A percentile compares a stretch with the other conserved stretches of the same genome.
Evolutionary conservation across 2,797 vertebrate genomes (phyloP).

Genomic region (Stomatorhinus walkeri): DNA sequence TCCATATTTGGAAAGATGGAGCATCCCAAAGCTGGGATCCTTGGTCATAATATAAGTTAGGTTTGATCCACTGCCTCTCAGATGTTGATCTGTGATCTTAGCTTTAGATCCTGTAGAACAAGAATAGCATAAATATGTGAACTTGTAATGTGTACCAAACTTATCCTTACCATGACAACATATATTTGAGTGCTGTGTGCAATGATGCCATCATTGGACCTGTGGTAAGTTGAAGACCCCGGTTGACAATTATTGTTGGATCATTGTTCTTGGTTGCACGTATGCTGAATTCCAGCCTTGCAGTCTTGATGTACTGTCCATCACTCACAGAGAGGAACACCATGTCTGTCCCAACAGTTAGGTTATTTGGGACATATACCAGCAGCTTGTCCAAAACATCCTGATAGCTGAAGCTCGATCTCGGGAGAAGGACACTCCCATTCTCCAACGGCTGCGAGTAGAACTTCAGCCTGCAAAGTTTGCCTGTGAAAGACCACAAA

Average conservation of each 20-base stretch:
- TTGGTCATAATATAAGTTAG: constrained; percentile 72
- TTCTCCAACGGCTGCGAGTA: constrained; percentile 64
- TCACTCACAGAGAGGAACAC: constrained; percentile 80
- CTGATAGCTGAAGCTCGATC: constrained; percentile 88
- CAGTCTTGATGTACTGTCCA: constrained; percentile 62
- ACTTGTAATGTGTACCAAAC: background rate
- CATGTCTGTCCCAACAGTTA: constrained; percentile 58
- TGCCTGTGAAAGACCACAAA: constrained; percentile 55
- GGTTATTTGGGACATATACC: constrained; percentile 63
- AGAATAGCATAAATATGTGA: background rate
- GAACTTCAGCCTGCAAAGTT: constrained; percentile 68
- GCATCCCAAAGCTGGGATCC: constrained; percentile 63
- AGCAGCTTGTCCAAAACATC: constrained; percentile 77
- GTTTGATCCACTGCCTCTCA: constrained; percentile 68
- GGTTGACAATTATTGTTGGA: constrained; percentile 67
- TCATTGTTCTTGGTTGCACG: constrained; percentile 55
- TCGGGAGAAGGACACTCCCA: constrained; percentile 62
- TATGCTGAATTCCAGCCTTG: constrained; percentile 71
- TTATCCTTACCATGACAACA: background rate
- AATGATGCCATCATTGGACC: constrained; percentile 52
- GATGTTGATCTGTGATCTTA: constrained; percentile 75
- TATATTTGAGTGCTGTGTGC: background rate
- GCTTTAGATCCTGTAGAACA: constrained; percentile 65
- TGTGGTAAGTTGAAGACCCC: constrained; percentile 74
- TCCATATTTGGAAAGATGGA: constrained; percentile 58